Percentiles rank a stretch among this genome's conserved stretches.
Evolutionary conservation across 1,140 invertebrate species (phyloP).

Genomic region (Brachionus rotundiformis): DNA sequence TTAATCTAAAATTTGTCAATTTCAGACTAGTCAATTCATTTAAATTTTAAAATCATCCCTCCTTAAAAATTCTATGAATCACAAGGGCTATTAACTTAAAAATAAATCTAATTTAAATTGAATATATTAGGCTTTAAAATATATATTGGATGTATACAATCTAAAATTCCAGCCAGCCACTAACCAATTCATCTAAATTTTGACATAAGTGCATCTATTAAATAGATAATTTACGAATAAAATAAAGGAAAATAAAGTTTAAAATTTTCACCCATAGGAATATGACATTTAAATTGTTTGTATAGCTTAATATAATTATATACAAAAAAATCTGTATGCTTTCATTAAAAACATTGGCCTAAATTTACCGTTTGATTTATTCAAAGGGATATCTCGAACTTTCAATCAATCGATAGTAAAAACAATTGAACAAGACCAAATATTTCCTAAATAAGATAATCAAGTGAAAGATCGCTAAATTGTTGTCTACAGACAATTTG

Average conservation of each 20-base stretch:
- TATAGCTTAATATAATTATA: conserved; percentile 36
- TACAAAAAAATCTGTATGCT: neutral
- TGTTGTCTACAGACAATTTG: conserved; percentile 8
- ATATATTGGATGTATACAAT: neutral
- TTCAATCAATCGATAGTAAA: conserved; percentile 30
- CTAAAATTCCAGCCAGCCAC: neutral
- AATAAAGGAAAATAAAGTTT: neutral
- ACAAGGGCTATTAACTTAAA: neutral
- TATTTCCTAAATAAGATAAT: neutral
- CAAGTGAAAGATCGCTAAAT: neutral
- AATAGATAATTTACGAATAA: neutral
- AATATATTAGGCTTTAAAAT: neutral
- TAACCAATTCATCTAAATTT: neutral
- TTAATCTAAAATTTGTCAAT: neutral
- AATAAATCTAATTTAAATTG: neutral
- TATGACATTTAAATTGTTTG: conserved; percentile 42
- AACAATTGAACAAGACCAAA: neutral
- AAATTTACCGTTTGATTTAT: conserved; percentile 47
- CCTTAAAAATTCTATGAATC: neutral
- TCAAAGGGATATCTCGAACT: conserved; percentile 31
- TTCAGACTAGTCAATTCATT: neutral
- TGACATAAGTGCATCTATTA: neutral
- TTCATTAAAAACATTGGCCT: conserved; percentile 18
- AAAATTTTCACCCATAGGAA: conserved; percentile 20
- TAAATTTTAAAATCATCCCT: neutral